Percentiles rank a stretch among this genome's conserved stretches.
Conservation (phyloP, 1,140 invertebrate genomes). For the Wasmannia auropunctata region DNA sequence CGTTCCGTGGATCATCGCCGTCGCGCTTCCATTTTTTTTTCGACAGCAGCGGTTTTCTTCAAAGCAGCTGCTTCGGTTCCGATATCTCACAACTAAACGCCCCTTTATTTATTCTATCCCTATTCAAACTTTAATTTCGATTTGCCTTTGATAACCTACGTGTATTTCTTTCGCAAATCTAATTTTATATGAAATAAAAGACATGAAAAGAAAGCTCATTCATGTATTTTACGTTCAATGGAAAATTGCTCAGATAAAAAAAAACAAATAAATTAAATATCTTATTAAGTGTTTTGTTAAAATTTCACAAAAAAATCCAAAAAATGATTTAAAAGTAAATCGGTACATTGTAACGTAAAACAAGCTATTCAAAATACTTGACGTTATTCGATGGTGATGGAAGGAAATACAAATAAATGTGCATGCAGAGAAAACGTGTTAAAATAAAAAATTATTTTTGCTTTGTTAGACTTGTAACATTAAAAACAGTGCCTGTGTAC, state of each 20-base stretch:
- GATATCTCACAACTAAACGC: neutral
- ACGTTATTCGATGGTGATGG: neutral
- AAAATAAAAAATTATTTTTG: constrained; percentile 9
- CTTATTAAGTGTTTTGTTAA: neutral
- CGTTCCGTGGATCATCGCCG: neutral
- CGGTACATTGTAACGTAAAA: neutral
- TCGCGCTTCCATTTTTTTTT: constrained; percentile 24
- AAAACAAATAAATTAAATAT: neutral
- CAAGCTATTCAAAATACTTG: neutral
- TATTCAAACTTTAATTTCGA: neutral
- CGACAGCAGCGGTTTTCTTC: neutral
- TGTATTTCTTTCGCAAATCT: neutral
- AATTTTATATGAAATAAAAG: neutral
- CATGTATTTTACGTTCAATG: neutral
- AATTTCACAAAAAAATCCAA: neutral
- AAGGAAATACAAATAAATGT: neutral
- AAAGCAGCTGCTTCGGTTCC: neutral
- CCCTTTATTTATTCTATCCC: neutral
- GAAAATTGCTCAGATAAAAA: neutral
- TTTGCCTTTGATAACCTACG: neutral
- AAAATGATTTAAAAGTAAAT: neutral
- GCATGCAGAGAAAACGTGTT: neutral
- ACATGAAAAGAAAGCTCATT: neutral
- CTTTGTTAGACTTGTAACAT: neutral
- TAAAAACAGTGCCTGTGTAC: neutral